Conservation (phyloP, 2,888 invertebrate species). For the Epiblema foenella region DNA sequence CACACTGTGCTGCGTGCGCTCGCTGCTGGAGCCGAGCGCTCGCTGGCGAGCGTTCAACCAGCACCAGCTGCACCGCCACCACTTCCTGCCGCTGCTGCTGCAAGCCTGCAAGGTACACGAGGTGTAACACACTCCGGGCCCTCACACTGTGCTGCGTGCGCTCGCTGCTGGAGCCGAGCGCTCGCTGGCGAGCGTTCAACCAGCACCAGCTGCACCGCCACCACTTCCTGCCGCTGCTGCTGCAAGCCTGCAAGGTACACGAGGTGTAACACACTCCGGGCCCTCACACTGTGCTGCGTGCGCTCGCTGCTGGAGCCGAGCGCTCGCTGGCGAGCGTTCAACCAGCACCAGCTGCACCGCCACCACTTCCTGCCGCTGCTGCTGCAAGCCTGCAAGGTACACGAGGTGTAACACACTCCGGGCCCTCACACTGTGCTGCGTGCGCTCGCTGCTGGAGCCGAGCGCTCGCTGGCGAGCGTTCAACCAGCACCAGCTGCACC, state of each 20-base stretch:
- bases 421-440: conserved; percentile 63
- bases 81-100: conserved; percentile 86
- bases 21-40: conserved; percentile 85
- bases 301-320: conserved; percentile 85
- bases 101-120: conserved; percentile 86
- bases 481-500: conserved; percentile 89
- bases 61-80: conserved; percentile 87
- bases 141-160: conserved; percentile 70
- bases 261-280: conserved; percentile 52
- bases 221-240: conserved; percentile 86
- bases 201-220: conserved; percentile 88
- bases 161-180: conserved; percentile 85
- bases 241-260: conserved; percentile 87
- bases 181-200: conserved; percentile 88
- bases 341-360: conserved; percentile 88
- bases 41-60: conserved; percentile 89
- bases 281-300: conserved; percentile 66
- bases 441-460: conserved; percentile 85
- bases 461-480: conserved; percentile 87
- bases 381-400: conserved; percentile 87
- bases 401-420: conserved; percentile 49
- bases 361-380: conserved; percentile 86
- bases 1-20: conserved; percentile 70
- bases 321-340: conserved; percentile 88
- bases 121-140: conserved; percentile 54